Conservation (phyloP, 1,140 invertebrate genomes). For the fruit fly (Drosophila melanogaster) region Release_6_plus_ISO1_MT NC_004354.4:8666001-8666500, state of each 20-base stretch:
- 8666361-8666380: conserved; percentile 23
- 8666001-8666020: conserved; percentile 77
- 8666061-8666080: conserved; percentile 2
- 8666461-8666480: conserved; percentile 27
- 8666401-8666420: conserved; percentile 1
- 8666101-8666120: not conserved
- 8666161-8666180: conserved; percentile 48
- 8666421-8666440: not conserved
- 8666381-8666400: conserved; percentile 8
- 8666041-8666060: conserved; percentile 25
- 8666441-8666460: not conserved
- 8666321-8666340: conserved; percentile 81
- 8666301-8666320: conserved; percentile 78
- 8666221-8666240: not conserved
- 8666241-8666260: not conserved
- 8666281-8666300: conserved; percentile 64
- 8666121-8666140: conserved; percentile 9
- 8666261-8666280: conserved; percentile 1
- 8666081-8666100: conserved; percentile 1
- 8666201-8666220: conserved; percentile 46
- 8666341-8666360: conserved; percentile 67
- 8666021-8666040: conserved; percentile 71
- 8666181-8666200: conserved; percentile 54
- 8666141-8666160: conserved; percentile 34
- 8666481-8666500: conserved; percentile 22